Percentiles rank a stretch among this genome's conserved stretches.
Evolutionary conservation across 2,797 vertebrate species (phyloP).

Genomic region (Cichlasoma orientale): DNA sequence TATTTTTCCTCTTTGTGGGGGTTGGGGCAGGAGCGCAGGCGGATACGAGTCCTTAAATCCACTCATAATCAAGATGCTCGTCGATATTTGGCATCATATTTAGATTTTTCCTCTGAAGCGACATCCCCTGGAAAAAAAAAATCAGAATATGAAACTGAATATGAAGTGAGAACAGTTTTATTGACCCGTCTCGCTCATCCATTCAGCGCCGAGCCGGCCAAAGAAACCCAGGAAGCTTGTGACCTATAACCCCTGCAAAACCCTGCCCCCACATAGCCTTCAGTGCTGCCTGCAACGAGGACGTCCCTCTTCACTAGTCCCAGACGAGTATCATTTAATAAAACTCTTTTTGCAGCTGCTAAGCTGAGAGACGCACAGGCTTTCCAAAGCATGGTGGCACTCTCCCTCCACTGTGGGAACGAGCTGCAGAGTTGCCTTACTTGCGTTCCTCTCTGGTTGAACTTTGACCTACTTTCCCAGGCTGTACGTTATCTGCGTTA

Average conservation of each 20-base stretch:
- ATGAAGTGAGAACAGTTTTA: background rate
- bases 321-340: constrained; percentile 4
- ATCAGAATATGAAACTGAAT: background rate
- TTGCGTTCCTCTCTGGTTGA: constrained; percentile 58
- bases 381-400: background rate
- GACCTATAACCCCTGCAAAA: constrained; percentile 85
- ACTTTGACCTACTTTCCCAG: constrained; percentile 79
- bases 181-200: constrained; percentile 24
- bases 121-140: background rate
- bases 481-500: background rate
- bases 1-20: constrained; percentile 71
- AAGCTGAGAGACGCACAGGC: background rate
- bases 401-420: constrained; percentile 33
- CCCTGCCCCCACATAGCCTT: constrained; percentile 77
- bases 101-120: background rate
- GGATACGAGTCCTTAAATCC: constrained; percentile 25
- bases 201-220: constrained; percentile 75
- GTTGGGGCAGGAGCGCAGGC: constrained; percentile 54
- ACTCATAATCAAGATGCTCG: background rate
- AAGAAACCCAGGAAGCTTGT: constrained; percentile 82
- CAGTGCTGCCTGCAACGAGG: constrained; percentile 30
- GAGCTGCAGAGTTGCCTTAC: constrained; percentile 35
- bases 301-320: constrained; percentile 16
- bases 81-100: background rate
- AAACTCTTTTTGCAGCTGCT: background rate